These are phyloP conservation scores for Cephus rjabovi DNA, from an alignment of 2,888 invertebrate species.

Conservation along the genomic window DNA sequence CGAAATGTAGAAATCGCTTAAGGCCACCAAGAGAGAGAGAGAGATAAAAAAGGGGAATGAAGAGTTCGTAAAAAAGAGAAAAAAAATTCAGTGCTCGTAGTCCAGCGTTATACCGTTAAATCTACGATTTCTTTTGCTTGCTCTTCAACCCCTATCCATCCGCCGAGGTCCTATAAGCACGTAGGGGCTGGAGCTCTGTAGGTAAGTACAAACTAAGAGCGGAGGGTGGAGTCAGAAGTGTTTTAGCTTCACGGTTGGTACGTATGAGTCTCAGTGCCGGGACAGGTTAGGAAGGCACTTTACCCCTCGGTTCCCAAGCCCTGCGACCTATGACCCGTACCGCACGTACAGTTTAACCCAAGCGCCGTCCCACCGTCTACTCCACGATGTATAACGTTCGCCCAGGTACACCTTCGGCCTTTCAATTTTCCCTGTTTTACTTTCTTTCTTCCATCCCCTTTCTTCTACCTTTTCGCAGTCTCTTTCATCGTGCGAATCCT, in stretches of 20 bases:
- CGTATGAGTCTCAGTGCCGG: conserved; percentile 18
- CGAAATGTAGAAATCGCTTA: background rate
- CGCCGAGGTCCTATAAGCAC: background rate
- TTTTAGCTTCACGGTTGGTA: conserved; percentile 35
- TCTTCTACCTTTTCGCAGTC: conserved; percentile 8
- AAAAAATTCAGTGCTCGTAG: background rate
- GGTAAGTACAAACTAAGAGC: conserved; percentile 7
- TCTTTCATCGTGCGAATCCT: background rate
- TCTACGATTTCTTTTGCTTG: background rate
- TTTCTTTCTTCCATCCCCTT: conserved; percentile 7
- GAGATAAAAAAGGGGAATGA: background rate
- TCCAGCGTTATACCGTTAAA: background rate
- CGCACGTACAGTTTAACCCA: conserved; percentile 12
- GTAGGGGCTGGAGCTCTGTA: background rate
- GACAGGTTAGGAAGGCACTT: conserved; percentile 41
- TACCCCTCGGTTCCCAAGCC: conserved; percentile 35
- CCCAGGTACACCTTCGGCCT: background rate
- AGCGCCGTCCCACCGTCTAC: conserved; percentile 7
- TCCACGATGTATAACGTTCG: background rate
- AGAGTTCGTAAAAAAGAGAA: background rate
- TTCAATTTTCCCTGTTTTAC: background rate
- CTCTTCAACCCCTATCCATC: background rate
- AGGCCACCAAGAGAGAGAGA: background rate
- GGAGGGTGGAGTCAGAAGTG: conserved; percentile 27
- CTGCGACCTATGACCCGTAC: conserved; percentile 12